Evolutionary conservation across 2,797 vertebrate species (phyloP).

Genomic region (Thaleichthys pacificus): DNA sequence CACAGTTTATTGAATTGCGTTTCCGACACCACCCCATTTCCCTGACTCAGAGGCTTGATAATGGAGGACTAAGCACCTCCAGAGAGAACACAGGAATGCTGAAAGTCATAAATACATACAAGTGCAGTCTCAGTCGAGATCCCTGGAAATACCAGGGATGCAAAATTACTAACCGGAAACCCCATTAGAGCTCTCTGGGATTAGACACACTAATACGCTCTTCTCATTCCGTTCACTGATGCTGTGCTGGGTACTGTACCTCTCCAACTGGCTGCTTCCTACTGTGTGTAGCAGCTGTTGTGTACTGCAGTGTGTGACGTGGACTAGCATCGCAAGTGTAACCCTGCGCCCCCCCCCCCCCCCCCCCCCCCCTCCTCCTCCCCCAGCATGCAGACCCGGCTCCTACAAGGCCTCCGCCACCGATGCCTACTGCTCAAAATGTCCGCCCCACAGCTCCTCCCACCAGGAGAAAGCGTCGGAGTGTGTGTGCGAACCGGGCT

Average conservation of each 20-base stretch:
- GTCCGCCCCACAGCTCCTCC: constrained; percentile 81
- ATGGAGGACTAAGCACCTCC: constrained; percentile 43
- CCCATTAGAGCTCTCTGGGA: background rate
- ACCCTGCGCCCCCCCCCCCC: background rate
- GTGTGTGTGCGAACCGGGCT: constrained; percentile 79
- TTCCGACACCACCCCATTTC: constrained; percentile 58
- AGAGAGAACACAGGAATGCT: constrained; percentile 29
- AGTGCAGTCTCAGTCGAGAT: constrained; percentile 49
- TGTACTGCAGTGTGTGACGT: background rate
- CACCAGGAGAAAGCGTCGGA: constrained; percentile 73
- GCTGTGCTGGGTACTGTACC: background rate
- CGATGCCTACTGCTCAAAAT: constrained; percentile 82
- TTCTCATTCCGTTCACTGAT: too few relatives aligned
- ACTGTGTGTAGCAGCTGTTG: background rate
- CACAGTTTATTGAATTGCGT: constrained; percentile 56
- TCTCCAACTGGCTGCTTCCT: background rate
- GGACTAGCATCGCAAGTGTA: background rate
- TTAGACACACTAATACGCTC: too few relatives aligned
- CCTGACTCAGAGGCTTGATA: constrained; percentile 42
- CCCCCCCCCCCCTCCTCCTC: background rate
- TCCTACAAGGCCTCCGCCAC: constrained; percentile 81
- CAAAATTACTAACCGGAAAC: background rate
- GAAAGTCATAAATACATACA: constrained; percentile 61
- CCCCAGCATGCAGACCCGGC: constrained; percentile 76
- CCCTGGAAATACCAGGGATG: constrained; percentile 46